Evolutionary conservation across 2,888 invertebrate species (phyloP), one percentile per base, ranked within the genome.

Genomic region (Ormyrus pomaceus): DNA sequence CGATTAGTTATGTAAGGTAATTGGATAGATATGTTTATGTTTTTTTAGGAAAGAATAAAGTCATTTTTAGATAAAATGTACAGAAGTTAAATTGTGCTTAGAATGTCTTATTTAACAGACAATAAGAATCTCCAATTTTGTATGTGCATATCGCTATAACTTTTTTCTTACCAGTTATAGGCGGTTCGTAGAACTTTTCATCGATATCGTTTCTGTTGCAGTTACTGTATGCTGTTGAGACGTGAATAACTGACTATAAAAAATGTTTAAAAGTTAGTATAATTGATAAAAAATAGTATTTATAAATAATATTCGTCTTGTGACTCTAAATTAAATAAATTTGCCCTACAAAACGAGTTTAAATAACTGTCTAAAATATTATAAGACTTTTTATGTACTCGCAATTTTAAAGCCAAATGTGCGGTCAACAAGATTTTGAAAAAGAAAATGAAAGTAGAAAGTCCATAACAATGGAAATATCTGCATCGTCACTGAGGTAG

Each of bases 191-290:
- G 81, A 92, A 89, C 82, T 88, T 88, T 84, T 92, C 92, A 19
- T 89, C 90, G 51, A 92, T 91, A 19, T 84, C 78, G 45, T 51
- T 81, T 77, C 85, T 87, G 82, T 82, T 87, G 80, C 95, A 96
- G 90, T 96, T 95, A 2, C 95, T 94, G 88, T 95, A 96, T 0
- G 96, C 96, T 0, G 96, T 96, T 2, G 96, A 96, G 68, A 96
- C 94, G 89, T 96, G 96, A 85, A 96, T 93, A 51, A 94, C 86
- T 0, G 93, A 93, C 95, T 95, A 91, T 34, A 77, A 72, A 13
- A 51, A 5, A 74, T 45, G 8, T 59, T 10, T 58, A 74, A n/a
- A 48, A 19, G 9, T 11, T 55, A 50, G 13, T 50, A 48, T 13
- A 50, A 51, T 61, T 8, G 11, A 7, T 61, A 61, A 45, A 48